Evolutionary conservation across 2,113 vertebrate genomes (phyloP).

Genomic region (Hippolais icterina): DNA sequence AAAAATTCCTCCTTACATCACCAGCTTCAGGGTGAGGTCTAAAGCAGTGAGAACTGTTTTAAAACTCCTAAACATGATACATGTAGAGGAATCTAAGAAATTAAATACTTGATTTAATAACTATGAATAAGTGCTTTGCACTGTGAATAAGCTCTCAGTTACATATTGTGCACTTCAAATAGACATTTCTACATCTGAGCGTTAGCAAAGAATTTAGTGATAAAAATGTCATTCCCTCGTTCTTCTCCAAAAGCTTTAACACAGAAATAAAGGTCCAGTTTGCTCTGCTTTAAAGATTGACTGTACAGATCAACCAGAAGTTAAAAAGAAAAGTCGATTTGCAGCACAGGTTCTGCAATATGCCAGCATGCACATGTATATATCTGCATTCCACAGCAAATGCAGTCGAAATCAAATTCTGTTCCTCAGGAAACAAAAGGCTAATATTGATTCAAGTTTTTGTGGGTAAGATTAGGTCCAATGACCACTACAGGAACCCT

Average conservation of each 20-base stretch:
- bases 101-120: background rate
- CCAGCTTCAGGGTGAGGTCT: background rate
- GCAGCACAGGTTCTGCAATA: background rate
- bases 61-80: background rate
- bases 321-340: background rate
- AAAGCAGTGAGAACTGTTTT: background rate
- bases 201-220: background rate
- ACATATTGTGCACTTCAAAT: background rate
- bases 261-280: background rate
- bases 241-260: background rate
- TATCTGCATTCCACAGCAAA: background rate
- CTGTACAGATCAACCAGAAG: background rate
- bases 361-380: background rate
- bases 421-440: background rate
- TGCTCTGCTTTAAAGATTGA: background rate
- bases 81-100: background rate
- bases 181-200: background rate
- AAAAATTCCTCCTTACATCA: background rate
- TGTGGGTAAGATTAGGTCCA: background rate
- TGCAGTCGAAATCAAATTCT: background rate
- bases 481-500: background rate
- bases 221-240: background rate
- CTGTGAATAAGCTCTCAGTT: background rate
- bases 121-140: background rate
- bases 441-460: background rate